Evolutionary conservation across 2,113 vertebrate species (phyloP).

Genomic region (Cochlearius cochlearius): DNA sequence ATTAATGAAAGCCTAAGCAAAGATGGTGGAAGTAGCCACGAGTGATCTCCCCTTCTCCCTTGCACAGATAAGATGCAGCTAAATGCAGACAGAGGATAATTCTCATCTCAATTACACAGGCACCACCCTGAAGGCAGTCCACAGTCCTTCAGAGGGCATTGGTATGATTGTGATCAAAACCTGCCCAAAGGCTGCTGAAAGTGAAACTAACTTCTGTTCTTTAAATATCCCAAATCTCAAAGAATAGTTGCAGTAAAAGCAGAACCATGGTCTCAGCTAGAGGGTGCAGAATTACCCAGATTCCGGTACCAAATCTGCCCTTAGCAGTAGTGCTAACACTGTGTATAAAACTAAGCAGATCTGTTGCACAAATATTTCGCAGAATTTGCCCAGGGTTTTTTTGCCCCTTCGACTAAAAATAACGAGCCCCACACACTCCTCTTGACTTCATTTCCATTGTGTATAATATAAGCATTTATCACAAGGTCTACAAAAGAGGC

Average conservation of each 20-base stretch:
- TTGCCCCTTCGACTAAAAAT: not conserved
- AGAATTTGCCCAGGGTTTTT: not conserved
- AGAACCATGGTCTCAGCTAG: not conserved
- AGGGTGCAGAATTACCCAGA: not conserved
- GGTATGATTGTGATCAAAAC: not conserved
- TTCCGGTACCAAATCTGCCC: not conserved
- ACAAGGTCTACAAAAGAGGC: not conserved
- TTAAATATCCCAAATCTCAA: not conserved
- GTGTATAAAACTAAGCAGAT: not conserved
- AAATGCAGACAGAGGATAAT: not conserved
- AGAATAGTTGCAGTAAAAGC: not conserved
- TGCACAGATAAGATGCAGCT: not conserved
- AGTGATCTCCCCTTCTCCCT: not conserved
- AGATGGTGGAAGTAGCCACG: not conserved
- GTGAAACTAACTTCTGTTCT: not conserved
- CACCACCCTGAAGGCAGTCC: not conserved
- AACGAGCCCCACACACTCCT: not conserved
- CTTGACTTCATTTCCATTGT: not conserved
- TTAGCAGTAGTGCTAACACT: not conserved
- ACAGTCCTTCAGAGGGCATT: not conserved
- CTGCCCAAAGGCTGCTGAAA: not conserved
- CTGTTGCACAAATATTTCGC: not conserved
- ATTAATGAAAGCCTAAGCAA: not conserved
- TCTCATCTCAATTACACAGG: not conserved
- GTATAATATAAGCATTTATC: not conserved